These are phyloP conservation scores for Nibea coibor DNA, from an alignment of 2,113 vertebrate species.

Conservation along the genomic window DNA sequence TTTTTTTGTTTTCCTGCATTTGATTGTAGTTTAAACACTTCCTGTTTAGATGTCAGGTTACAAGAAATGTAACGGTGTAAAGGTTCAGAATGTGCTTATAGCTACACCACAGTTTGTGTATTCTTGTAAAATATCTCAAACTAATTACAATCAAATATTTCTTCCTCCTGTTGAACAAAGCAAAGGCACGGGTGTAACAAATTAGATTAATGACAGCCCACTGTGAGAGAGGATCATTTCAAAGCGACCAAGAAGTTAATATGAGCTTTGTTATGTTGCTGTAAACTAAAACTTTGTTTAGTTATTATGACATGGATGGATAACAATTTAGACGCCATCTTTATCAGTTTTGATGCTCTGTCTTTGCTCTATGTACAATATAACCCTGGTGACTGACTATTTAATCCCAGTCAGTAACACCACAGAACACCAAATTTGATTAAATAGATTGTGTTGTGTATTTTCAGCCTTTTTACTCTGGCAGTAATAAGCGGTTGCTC, in stretches of 20 bases:
- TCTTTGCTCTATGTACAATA: not conserved
- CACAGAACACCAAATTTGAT: conserved; percentile 11
- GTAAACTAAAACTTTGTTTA: not conserved
- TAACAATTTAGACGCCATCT: not conserved
- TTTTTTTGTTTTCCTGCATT: not conserved
- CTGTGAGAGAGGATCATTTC: not conserved
- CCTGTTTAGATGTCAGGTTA: not conserved
- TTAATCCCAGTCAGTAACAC: conserved; percentile 17
- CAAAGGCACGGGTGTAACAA: not conserved
- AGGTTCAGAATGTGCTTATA: not conserved
- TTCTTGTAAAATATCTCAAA: not conserved
- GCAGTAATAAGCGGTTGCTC: conserved; percentile 58
- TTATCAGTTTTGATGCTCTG: not conserved
- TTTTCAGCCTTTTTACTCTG: conserved; percentile 48
- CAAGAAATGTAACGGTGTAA: not conserved
- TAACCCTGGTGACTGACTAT: not conserved
- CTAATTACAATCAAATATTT: not conserved
- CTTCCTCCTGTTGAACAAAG: not conserved
- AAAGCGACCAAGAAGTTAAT: not conserved
- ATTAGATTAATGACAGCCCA: not conserved
- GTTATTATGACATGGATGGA: not conserved
- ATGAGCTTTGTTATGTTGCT: not conserved
- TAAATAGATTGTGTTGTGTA: conserved; percentile 26
- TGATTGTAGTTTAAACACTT: not conserved
- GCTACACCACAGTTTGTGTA: not conserved